A percentile compares a stretch with the other conserved stretches of the same genome.
These are phyloP conservation scores for Pteromalus puparum DNA, from an alignment of 1,140 invertebrate genomes.

Conservation along the genomic window DNA sequence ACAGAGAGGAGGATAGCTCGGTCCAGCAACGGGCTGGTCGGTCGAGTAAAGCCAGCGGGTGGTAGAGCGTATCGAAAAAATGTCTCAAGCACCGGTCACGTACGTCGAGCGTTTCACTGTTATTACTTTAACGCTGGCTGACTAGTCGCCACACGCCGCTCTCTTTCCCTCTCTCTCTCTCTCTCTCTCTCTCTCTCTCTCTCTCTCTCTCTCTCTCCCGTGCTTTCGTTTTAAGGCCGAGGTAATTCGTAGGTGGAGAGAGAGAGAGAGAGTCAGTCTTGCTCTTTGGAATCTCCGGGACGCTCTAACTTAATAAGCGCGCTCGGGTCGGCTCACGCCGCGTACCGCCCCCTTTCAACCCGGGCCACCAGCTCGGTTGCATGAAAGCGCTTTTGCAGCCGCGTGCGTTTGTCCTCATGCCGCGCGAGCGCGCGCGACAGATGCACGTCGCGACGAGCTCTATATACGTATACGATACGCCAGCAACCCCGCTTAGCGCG, in stretches of 20 bases:
- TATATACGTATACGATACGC: background rate
- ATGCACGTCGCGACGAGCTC: conserved; percentile 4
- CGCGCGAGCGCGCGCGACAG: background rate
- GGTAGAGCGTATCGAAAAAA: conserved; percentile 67
- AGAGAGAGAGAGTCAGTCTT: background rate
- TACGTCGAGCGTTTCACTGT: conserved; percentile 68
- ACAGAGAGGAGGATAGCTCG: conserved; percentile 51
- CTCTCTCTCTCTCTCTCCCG: conserved; percentile 21
- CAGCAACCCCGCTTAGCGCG: conserved; percentile 51
- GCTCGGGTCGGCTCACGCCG: background rate
- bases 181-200: conserved; percentile 31
- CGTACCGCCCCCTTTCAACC: background rate
- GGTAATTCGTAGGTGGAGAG: conserved; percentile 53
- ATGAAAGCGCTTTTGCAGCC: conserved; percentile 16
- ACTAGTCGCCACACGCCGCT: conserved; percentile 49
- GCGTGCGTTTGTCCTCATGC: background rate
- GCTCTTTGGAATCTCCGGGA: conserved; percentile 61
- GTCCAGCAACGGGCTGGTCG: conserved; percentile 26
- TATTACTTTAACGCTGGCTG: conserved; percentile 70
- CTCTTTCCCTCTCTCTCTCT: conserved; percentile 26
- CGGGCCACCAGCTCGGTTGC: conserved; percentile 3
- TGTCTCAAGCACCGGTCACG: conserved; percentile 68
- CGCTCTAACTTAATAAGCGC: conserved; percentile 69
- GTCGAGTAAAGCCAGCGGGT: conserved; percentile 56
- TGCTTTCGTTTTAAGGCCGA: conserved; percentile 46